A percentile compares a stretch with the other conserved stretches of the same genome.
Evolutionary conservation across 2,888 invertebrate genomes (phyloP).

Genomic region (Mimas tiliae): DNA sequence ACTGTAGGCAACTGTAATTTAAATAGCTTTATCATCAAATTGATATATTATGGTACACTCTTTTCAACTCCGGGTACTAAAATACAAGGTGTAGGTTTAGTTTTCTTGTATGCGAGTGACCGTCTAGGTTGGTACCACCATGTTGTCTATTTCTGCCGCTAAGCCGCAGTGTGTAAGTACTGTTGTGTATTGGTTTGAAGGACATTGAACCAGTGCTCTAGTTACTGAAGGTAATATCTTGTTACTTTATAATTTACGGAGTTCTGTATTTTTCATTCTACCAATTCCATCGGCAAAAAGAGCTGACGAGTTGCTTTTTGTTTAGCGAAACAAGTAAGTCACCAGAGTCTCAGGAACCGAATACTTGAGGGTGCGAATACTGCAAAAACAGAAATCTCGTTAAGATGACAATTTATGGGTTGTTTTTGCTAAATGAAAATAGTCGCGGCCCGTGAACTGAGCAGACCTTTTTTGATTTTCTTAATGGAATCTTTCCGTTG

Average conservation of each 20-base stretch:
- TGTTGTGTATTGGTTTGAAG: too few species aligned
- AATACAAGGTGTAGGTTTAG: too few species aligned
- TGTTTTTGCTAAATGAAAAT: slow-evolving; percentile 85
- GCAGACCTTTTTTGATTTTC: slow-evolving; percentile 84
- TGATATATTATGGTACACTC: too few species aligned
- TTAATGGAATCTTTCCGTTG: slow-evolving; percentile 83
- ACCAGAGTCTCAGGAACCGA: slow-evolving; percentile 64
- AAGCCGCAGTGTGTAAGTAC: too few species aligned
- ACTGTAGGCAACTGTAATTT: neutral
- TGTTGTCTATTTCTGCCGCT: too few species aligned
- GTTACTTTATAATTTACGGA: neutral
- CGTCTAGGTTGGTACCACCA: too few species aligned
- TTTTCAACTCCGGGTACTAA: too few species aligned
- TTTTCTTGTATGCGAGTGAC: too few species aligned
- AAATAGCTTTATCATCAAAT: too few species aligned
- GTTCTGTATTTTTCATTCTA: neutral
- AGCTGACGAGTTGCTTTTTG: slow-evolving; percentile 62
- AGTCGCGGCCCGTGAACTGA: slow-evolving; percentile 79
- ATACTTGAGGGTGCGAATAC: slow-evolving; percentile 75
- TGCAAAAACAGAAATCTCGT: slow-evolving; percentile 84
- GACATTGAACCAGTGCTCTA: too few species aligned
- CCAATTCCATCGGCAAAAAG: slow-evolving; percentile 42
- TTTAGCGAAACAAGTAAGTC: slow-evolving; percentile 43
- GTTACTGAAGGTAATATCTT: neutral
- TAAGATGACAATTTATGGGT: slow-evolving; percentile 85